Evolutionary conservation across 2,888 invertebrate genomes (phyloP), one percentile per base, ranked within the genome.

Genomic region (Cerastis leucographa): DNA sequence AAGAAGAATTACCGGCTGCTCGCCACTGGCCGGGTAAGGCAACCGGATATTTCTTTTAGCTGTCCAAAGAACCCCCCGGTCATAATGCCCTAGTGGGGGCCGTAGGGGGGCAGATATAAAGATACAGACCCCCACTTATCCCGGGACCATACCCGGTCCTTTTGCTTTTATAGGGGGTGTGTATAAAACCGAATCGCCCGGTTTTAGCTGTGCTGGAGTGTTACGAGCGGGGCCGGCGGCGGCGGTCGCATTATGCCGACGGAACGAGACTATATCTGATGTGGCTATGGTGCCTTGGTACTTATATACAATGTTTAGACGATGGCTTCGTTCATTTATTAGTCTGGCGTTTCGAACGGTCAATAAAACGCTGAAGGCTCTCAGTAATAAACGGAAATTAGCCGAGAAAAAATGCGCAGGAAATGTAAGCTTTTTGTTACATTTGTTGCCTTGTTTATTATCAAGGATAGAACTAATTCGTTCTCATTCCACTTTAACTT

Each of bases 151-250:
- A 93, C 93, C 95, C 95, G 95, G 96, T 95, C 96, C 96, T 96
- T 96, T 96, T 96, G 95, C 96, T 96, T 96, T 96, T 96, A 96
- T 96, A 95, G 96, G 96, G 96, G 96, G 96, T 96, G 96, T 96
- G 95, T 96, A 96, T 96, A 96, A 96, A 96, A 96, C 96, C 94
- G 95, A 96, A 96, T 96, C 95, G 96, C 96, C 95, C 94, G 95
- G 96, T 96, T 96, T 96, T 96, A 96, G 96, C 96, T 92, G 95
- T 93, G 95, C 96, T 95, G 94, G 96, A 95, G 94, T 91, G 96
- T 96, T 96, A 96, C 96, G 96, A 96, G 93, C 95, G 95, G 92
- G 92, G 92, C 95, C 95, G 94, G 93, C 94, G 94, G 92, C 93
- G 92, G 92, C 92, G 93, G 93, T 92, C 93, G 93, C 94, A 94